A percentile compares a stretch with the other conserved stretches of the same genome.
Conservation (phyloP, 2,797 vertebrate species). For the Bovichtus diacanthus region DNA sequence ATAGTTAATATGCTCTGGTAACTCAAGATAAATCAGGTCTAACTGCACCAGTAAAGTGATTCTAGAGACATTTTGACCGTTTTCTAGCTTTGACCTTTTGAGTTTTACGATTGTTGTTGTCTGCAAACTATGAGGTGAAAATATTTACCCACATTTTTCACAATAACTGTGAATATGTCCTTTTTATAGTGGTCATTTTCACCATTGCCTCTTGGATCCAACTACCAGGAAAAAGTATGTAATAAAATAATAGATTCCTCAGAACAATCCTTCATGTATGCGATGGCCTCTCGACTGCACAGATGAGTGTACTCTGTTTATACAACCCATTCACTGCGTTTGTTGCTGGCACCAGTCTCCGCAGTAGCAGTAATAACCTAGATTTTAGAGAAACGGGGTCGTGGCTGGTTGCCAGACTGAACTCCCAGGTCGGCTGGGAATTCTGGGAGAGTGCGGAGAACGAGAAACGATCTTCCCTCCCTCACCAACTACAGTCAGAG, state of each 20-base stretch:
- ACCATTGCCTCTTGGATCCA: background rate
- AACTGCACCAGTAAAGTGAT: background rate
- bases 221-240: too few species aligned
- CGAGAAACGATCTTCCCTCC: background rate
- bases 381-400: constrained; percentile 17
- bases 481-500: constrained; percentile 4
- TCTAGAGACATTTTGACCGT: background rate
- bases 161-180: background rate
- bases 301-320: constrained; percentile 9
- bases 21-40: background rate
- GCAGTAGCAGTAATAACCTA: constrained; percentile 4
- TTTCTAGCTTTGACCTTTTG: background rate
- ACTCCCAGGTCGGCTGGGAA: constrained; percentile 12
- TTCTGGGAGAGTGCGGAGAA: constrained; percentile 1
- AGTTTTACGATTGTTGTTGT: background rate
- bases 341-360: background rate
- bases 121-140: background rate
- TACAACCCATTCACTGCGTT: background rate
- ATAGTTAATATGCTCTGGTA: background rate
- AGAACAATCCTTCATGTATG: constrained; percentile 1
- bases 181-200: background rate
- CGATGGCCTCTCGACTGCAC: background rate
- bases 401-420: constrained; percentile 10
- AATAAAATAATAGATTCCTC: too few species aligned
- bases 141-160: background rate